Base-by-base conservation (phyloP, 2,888 invertebrate species). In the Suillia variegata region DNA sequence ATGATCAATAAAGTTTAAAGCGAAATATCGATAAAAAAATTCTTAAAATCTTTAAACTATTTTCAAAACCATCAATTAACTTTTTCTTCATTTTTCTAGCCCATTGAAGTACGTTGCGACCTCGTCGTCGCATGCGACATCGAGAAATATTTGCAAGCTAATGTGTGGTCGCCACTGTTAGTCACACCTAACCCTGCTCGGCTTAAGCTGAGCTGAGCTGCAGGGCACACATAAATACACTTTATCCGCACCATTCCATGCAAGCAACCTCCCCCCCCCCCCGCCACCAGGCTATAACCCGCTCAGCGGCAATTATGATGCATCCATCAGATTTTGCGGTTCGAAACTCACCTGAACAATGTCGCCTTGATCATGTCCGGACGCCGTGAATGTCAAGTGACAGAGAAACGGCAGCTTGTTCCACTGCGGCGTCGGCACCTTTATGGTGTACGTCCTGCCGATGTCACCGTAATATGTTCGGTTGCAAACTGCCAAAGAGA, bases 371-470 rank as follows among this genome's bases (percentile, higher is more conserved):
- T 89, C 88, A 76, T 89, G 90, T 67, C 94, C 94, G 77, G 92
- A 93, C 76, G 95, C 94, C 73, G 94, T 93, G 84, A 95, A 94
- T 69, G 94, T 95, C 75, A 96, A 87, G 83, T 93, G 93, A 82
- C 95, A 95, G 64, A 93, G 86, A 83, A 93, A 94, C 33, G 94
- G 94, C 74, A 93, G 86, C 70, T 91, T 87, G 73, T 89, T 88
- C 80, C 89, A 89, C 67, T 85, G 82, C 54, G 91, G 89, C 70
- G 89, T 87, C 70, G 88, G 87, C 76, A 94, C 87, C 70, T 87
- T 87, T 80, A 95, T 84, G 73, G 89, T 88, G 85, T 92, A 93
- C 54, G 91, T 92, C 75, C 88, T 88, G 69, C 93, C 93, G 69
- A 90, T 89, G 76, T 90, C 92, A 12, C 94, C 95, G 82, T 94